A percentile compares a stretch with the other conserved stretches of the same genome.
These are phyloP conservation scores for Mormyrus iriodes DNA, from an alignment of 2,113 vertebrate species.

Conservation along the genomic window DNA sequence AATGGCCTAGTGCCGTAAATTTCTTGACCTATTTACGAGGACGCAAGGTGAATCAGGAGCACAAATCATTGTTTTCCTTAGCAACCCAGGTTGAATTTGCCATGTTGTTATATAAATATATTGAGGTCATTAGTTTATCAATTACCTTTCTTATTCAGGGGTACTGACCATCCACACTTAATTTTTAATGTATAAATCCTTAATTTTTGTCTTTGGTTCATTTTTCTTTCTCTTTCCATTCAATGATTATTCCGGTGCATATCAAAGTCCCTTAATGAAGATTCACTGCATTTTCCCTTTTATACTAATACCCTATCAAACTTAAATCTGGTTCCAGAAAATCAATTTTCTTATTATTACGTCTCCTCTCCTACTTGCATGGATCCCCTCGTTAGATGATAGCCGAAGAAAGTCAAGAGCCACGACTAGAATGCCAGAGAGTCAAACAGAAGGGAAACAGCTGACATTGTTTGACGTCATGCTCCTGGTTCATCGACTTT, in stretches of 20 bases:
- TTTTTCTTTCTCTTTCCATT: slow-evolving; percentile 56
- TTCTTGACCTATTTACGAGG: neutral
- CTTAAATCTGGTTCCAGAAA: slow-evolving; percentile 71
- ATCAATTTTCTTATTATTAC: slow-evolving; percentile 76
- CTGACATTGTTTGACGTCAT: neutral
- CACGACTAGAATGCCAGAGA: neutral
- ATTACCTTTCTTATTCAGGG: slow-evolving; percentile 22
- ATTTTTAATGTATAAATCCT: slow-evolving; percentile 47
- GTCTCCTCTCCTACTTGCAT: slow-evolving; percentile 60
- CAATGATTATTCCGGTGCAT: slow-evolving; percentile 60
- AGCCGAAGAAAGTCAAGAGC: neutral
- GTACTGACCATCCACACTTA: slow-evolving; percentile 16
- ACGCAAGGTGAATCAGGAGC: neutral
- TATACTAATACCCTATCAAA: slow-evolving; percentile 73
- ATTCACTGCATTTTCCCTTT: slow-evolving; percentile 69
- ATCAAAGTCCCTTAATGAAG: slow-evolving; percentile 70
- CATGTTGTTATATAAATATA: neutral
- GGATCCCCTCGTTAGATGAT: slow-evolving; percentile 45
- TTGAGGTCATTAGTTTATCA: slow-evolving; percentile 16
- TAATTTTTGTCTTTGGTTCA: slow-evolving; percentile 48
- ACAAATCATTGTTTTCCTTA: neutral
- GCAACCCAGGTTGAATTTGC: neutral
- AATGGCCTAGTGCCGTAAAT: neutral
- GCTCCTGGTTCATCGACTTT: neutral
- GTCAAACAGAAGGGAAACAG: neutral